Conservation (phyloP, 1,140 invertebrate species). For the Listronotus bonariensis region DNA sequence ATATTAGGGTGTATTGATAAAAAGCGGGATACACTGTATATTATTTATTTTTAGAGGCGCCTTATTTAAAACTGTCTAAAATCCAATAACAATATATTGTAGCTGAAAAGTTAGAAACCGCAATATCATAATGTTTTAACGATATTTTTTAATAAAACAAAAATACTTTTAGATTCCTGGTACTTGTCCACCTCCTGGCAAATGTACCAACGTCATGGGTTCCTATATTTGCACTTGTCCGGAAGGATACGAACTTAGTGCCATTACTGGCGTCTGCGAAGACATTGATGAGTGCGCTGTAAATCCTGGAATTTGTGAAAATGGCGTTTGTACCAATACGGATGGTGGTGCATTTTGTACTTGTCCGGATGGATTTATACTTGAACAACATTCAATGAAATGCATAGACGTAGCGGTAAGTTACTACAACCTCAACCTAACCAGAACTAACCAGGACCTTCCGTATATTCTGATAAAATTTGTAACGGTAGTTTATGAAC, state of each 20-base stretch:
- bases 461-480: background rate
- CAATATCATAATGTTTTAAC: too few species aligned
- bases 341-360: constrained; percentile 60
- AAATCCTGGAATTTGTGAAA: constrained; percentile 61
- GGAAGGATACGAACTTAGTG: constrained; percentile 68
- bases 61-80: too few species aligned
- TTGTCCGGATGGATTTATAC: constrained; percentile 59
- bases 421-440: background rate
- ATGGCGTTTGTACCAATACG: constrained; percentile 59
- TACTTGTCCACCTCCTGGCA: constrained; percentile 66
- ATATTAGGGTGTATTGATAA: too few species aligned
- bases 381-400: constrained; percentile 44
- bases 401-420: constrained; percentile 42
- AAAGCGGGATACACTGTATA: too few species aligned
- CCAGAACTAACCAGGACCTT: background rate
- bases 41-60: too few species aligned
- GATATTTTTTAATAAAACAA: too few species aligned
- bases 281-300: constrained; percentile 59
- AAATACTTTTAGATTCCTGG: constrained; percentile 60
- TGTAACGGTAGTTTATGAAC: constrained; percentile 3
- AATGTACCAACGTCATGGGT: constrained; percentile 74
- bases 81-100: too few species aligned
- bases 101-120: too few species aligned
- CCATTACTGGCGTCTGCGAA: constrained; percentile 65
- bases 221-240: constrained; percentile 71